A percentile compares a stretch with the other conserved stretches of the same genome.
These are phyloP conservation scores for Andricus curvator DNA, from an alignment of 2,888 invertebrate genomes.

Conservation along the genomic window DNA sequence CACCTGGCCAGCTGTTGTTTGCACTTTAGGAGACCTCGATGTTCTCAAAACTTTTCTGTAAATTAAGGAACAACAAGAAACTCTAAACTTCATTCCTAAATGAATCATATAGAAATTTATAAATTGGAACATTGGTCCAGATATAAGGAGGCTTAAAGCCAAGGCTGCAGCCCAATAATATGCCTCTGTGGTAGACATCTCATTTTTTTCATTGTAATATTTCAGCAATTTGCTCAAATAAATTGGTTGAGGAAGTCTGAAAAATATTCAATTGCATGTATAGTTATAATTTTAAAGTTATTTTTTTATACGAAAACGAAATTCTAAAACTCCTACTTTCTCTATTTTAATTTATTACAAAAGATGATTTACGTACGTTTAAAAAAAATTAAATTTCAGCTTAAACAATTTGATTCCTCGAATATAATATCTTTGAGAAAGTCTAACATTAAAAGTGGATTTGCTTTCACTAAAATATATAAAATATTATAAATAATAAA, in stretches of 20 bases:
- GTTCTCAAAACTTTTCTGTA: constrained; percentile 87
- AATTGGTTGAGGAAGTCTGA: constrained; percentile 72
- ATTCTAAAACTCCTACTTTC: too few species aligned
- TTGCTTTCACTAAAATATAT: neutral
- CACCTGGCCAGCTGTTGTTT: constrained; percentile 86
- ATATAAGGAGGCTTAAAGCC: constrained; percentile 59
- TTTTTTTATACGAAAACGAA: too few species aligned
- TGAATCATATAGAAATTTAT: neutral
- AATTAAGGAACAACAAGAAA: constrained; percentile 85
- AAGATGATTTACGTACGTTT: too few species aligned
- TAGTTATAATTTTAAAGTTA: too few species aligned
- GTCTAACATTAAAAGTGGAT: too few species aligned
- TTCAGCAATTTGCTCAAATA: constrained; percentile 67
- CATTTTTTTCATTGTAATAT: constrained; percentile 60
- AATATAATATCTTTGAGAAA: too few species aligned
- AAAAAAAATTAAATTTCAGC: too few species aligned
- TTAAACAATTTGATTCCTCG: too few species aligned
- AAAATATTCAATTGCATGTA: neutral
- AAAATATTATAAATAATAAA: neutral
- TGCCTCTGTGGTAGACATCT: constrained; percentile 66
- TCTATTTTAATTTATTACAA: too few species aligned
- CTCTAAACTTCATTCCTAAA: constrained; percentile 84
- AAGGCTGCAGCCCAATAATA: constrained; percentile 78
- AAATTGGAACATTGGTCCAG: constrained; percentile 1
- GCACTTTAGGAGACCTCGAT: constrained; percentile 76